Conservation (phyloP, 1,140 invertebrate species). For the Cyrtorhinus lividipennis region DNA sequence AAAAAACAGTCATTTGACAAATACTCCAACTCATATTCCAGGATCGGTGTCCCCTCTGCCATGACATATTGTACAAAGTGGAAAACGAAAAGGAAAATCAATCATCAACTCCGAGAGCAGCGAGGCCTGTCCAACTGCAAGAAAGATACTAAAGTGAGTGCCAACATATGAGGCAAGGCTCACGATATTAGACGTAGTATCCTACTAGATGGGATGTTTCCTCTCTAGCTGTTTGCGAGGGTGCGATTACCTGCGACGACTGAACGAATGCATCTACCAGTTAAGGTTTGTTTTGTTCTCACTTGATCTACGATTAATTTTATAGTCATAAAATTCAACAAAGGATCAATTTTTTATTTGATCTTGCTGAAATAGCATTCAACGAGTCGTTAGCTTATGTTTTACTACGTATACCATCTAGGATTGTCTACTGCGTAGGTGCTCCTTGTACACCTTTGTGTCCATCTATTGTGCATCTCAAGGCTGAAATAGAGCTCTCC, state of each 20-base stretch:
- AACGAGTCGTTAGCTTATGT: too few species aligned
- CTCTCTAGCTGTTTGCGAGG: background rate
- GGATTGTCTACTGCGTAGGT: too few species aligned
- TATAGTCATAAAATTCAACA: too few species aligned
- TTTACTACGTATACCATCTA: too few species aligned
- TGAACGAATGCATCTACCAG: background rate
- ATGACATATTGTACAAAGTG: slow-evolving; percentile 57
- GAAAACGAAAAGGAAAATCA: slow-evolving; percentile 25
- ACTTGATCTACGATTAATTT: background rate
- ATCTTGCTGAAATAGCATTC: too few species aligned
- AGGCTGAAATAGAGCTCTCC: too few species aligned
- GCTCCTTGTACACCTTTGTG: too few species aligned
- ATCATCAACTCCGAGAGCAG: background rate
- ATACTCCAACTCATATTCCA: slow-evolving; percentile 30
- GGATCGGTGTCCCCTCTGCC: slow-evolving; percentile 65
- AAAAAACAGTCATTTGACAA: background rate
- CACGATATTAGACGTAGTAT: too few species aligned
- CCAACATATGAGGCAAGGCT: background rate
- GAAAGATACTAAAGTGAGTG: background rate
- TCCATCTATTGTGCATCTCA: too few species aligned
- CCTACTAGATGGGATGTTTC: too few species aligned
- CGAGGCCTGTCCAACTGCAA: background rate
- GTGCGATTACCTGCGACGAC: background rate
- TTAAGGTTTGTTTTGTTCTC: background rate
- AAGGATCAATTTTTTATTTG: too few species aligned